Evolutionary conservation across 2,888 invertebrate species (phyloP), one percentile per base, ranked within the genome.

Genomic region (Eristalinus sepulchralis): DNA sequence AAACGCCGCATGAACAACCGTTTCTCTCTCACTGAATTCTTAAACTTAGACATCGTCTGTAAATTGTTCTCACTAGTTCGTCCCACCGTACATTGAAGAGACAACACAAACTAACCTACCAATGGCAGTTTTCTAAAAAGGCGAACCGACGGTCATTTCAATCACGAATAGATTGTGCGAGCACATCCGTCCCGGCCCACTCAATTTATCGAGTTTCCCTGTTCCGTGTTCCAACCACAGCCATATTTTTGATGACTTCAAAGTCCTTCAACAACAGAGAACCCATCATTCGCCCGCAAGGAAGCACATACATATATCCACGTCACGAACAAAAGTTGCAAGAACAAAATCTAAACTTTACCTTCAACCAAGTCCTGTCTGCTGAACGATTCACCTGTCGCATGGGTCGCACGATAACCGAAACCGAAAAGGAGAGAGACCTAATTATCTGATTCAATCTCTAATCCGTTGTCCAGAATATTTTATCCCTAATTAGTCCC

Each of bases 401-500:
- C 36, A 57, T 36, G 24, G 24, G 22, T 33, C 24, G 59, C 57
- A 27, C 57, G n/a, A 31, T n/a, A 57, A 6, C 0, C 11, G 36
- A 57, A 36, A 57, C 68, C 22, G 34, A 57, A 22, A 68, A 57
- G 13, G 17, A 20, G 34, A 36, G 17, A 36, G 59, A 59, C 31
- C 36, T 70, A 22, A 70, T 70, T 70, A 70, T 20, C 59, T 10
- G 36, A 57, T 36, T 70, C 36, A 24, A 36, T 22, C 27, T 13
- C 24, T 36, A 24, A 17, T 59, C 36, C 17, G 2, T 70, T 22
- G 24, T 57, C 57, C 70, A 59, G 53, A 31, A 33, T 24, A 22
- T 36, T 27, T 24, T 36, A 24, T 57, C 13, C n/a, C 17, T 70
- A 57, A 70, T 70, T 70, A 70, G 59, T 70, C 47, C 47, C 5